Base-by-base conservation (phyloP, 35 echinoderm and acorn worm genomes). In the Chiridota heheva region DNA sequence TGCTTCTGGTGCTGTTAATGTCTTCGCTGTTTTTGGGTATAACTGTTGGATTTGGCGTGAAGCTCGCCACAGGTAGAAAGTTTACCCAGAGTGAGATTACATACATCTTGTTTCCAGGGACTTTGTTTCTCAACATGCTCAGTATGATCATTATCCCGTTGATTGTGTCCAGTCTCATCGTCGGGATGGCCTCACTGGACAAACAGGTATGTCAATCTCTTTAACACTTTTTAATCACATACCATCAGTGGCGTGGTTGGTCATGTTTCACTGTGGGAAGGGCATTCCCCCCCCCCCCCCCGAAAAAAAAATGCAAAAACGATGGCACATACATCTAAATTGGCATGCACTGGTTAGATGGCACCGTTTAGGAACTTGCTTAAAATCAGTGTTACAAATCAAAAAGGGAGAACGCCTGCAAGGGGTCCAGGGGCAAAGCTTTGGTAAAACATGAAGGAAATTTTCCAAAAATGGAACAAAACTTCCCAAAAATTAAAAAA, bases 101-200 rank as follows among this genome's bases (percentile, higher is more conserved):
- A 34, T 98, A 92, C 68, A 98, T 98, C 58, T 67, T 80, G 25
- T 98, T 98, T 40, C 95, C 95, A 5, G 95, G 95, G 12, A 87
- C 81, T 20, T 72, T 98, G 57, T 98, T 98, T 70, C 72, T 98
- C 4, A 91, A 91, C 76, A 92, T 88, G 84, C 72, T 98, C 38
- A 98, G 90, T 77, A 86, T 98, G 63, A 83, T 98, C 42, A 91
- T 98, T 44, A 91, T 98, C 13, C 95, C 95, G 2, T 42, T 91
- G 65, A 88, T 98, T 26, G 73, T 79, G 0, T 85, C 89, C 66
- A 92, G 95, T 63, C 61, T 98, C 8, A 82, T 98, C 35, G 79
- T 85, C 16, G 89, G 95, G 4, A 91, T 98, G 89, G 84, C 95
- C 7, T 92, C 89, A 30, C 84, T 98, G 15, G 95, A 98, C 61